Evolutionary conservation across 2,888 invertebrate genomes (phyloP).

Genomic region (Coelopa pilipes): DNA sequence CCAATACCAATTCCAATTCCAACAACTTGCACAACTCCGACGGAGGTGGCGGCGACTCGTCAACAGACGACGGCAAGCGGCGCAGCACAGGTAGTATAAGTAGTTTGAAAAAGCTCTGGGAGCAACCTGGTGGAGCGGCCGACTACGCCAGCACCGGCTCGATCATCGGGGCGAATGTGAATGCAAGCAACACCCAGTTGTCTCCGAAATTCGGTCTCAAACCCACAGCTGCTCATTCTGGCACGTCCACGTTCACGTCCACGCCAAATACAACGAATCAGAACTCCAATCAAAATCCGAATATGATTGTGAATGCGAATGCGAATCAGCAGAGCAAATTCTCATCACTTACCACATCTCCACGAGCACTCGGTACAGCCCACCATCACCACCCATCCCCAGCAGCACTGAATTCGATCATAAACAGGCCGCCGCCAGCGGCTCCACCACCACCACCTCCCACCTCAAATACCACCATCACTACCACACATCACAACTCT

Average conservation of each 20-base stretch:
- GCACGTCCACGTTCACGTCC: slow-evolving; percentile 33
- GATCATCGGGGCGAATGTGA: slow-evolving; percentile 38
- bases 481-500: slow-evolving; percentile 43
- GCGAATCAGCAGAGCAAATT: slow-evolving; percentile 11
- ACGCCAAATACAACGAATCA: slow-evolving; percentile 19
- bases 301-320: not conserved
- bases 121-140: slow-evolving; percentile 74
- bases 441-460: slow-evolving; percentile 61
- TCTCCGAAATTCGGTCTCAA: slow-evolving; percentile 71
- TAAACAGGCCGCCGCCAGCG: slow-evolving; percentile 60
- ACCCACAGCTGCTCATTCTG: slow-evolving; percentile 51
- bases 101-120: slow-evolving; percentile 92
- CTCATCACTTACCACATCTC: not conserved
- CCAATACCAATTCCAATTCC: slow-evolving; percentile 45
- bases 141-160: slow-evolving; percentile 63
- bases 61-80: slow-evolving; percentile 79
- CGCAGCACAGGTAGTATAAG: slow-evolving; percentile 93
- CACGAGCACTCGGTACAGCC: not conserved
- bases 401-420: slow-evolving; percentile 46
- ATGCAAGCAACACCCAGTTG: slow-evolving; percentile 52
- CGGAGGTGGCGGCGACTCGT: slow-evolving; percentile 39
- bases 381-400: slow-evolving; percentile 40
- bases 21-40: slow-evolving; percentile 42
- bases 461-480: slow-evolving; percentile 60
- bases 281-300: too few species aligned